These are phyloP conservation scores for Maniola hyperantus DNA, from an alignment of 2,888 invertebrate species.

Conservation along the genomic window DNA sequence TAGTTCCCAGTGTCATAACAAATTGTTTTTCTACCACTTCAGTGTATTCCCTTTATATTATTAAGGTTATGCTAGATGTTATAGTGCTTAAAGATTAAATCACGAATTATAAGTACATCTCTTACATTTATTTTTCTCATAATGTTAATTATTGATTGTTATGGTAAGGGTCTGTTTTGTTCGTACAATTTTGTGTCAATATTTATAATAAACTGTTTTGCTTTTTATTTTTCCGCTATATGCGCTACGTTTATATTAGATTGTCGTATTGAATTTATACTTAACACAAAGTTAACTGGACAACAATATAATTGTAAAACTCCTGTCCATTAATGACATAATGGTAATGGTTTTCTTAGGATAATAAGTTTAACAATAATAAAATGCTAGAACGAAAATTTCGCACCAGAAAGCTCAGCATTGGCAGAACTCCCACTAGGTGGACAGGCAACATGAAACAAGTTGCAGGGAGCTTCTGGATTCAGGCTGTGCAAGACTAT, in stretches of 20 bases:
- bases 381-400: no score
- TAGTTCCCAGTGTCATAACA: constrained; percentile 23
- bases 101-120: neutral
- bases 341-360: no score
- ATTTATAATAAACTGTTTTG: neutral
- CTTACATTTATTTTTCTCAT: neutral
- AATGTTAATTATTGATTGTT: neutral
- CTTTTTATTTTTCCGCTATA: neutral
- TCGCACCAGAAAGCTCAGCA: no score
- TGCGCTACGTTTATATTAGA: neutral
- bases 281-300: no score
- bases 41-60: neutral
- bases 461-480: no score
- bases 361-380: no score
- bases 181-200: neutral
- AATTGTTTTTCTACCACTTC: constrained; percentile 29
- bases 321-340: no score
- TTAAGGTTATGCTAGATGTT: constrained; percentile 2
- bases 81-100: neutral
- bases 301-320: no score
- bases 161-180: neutral
- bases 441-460: no score
- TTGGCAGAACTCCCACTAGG: no score
- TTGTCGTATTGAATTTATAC: neutral
- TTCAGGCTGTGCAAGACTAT: no score